Base-by-base conservation (phyloP, 2,888 invertebrate genomes). In the Aphodius granarius region DNA sequence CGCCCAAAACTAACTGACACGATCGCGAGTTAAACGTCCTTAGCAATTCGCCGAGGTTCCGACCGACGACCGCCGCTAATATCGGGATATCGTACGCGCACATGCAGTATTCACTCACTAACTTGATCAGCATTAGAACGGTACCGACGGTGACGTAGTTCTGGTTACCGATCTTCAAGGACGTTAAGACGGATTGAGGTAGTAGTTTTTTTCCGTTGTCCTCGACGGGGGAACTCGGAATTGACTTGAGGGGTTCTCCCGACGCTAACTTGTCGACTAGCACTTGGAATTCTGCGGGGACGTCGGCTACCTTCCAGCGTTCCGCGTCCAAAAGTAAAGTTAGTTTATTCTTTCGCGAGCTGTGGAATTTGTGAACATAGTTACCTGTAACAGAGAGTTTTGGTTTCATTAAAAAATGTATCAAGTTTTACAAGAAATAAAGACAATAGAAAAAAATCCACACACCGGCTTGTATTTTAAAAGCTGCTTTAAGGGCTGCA, bases 1-100 rank as follows among this genome's bases (percentile, higher is more conserved):
- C 99, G 66, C 98, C 99, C 74, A 99, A 89, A 74, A 99, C 96
- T 81, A 99, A 89, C 86, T 98, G 98, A 87, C 97, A 98, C 82
- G 94, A 94, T 76, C 94, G 91, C 4, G 95, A 95, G 88, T 96
- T 96, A 83, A 95, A 96, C 81, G 95, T 92, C 83, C 96, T 92
- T 79, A 97, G 88, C 73, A 98, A 88, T 86, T 98, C 98, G n/a
- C 96, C 91, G 81, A 97, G 91, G 85, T 96, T 92, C 78, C 95
- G 91, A 64, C 96, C 93, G 78, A 97, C 90, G 80, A 94, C 94
- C 76, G 94, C 92, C 18, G 95, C 93, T 73, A 95, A 90, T 19
- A 94, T 90, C n/a, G 94, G 92, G 74, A 97, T 89, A 82, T 96
- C 92, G 79, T 91, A 90, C 0, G 93, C 92, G 83, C 94, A 91